Base-by-base conservation (phyloP, 2,797 vertebrate species). In the Muraenolepis orangiensis region DNA sequence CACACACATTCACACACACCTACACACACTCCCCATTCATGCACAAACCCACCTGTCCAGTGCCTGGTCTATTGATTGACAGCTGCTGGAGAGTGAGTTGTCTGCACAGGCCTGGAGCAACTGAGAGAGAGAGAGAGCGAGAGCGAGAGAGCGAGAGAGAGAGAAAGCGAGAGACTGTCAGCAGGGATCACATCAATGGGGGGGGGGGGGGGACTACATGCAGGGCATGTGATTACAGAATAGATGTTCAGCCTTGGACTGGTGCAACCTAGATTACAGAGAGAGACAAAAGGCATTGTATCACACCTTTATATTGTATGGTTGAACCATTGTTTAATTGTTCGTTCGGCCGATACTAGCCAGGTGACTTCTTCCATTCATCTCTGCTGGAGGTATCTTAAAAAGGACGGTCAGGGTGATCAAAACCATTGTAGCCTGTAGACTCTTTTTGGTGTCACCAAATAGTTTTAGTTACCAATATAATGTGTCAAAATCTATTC, bases 51-150 rank as follows among this genome's bases (percentile, higher is more conserved):
- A 98, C 96, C 96, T 98, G 93, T 97, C 96, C 91, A 96, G 86
- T 3, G 96, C 93, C 81, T 95, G 93, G 87, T 98, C 96, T 90
- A 96, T 92, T 0, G 96, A 98, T 74, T 96, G 95, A 84, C 96
- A 96, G 91, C 95, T 96, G 90, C 95, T 96, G 28, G 96, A 96
- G 72, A 96, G 91, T 0, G 96, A 96, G 34, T 92, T 94, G 6
- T 95, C 94, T 0, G 94, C 91, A 73, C 95, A 97, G 28, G 95
- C 93, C 84, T 96, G 95, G 83, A 96, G 86, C 87, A 96, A 92
- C 96, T 98, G 79, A 74, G 81, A 78, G 5, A 72, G 26, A 84
- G 86, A 71, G 79, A 87, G 76, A 90, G 66, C 82, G 46, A 72
- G 42, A 36, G 71, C 38, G 34, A 0, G 36, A 75, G 38, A 78